Evolutionary conservation across 2,797 vertebrate genomes (phyloP).

Genomic region (Spinibarbus caldwelli): DNA sequence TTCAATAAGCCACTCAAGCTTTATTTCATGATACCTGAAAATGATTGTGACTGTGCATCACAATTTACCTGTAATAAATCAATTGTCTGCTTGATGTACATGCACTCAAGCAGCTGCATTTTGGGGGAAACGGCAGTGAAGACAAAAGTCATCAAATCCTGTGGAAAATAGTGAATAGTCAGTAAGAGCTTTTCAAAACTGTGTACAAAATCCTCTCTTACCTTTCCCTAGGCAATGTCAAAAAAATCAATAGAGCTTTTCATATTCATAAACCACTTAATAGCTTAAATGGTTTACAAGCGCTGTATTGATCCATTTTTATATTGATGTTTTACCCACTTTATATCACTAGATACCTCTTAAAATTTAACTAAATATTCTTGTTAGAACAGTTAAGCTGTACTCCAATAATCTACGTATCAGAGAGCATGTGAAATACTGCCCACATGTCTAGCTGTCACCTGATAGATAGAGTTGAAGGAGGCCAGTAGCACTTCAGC

Average conservation of each 20-base stretch:
- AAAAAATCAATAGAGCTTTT: conserved; percentile 39
- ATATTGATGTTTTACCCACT: not conserved
- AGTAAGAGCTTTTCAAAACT: not conserved
- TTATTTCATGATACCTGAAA: not conserved
- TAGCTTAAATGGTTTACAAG: not conserved
- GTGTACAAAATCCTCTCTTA: conserved; percentile 13
- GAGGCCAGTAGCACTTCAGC: conserved; percentile 72
- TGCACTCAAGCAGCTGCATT: conserved; percentile 86
- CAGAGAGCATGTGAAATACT: not conserved
- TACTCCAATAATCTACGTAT: not conserved
- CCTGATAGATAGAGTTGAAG: conserved; percentile 83
- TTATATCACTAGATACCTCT: not conserved
- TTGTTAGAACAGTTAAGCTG: not conserved
- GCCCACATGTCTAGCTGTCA: conserved; percentile 49
- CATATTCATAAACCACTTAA: conserved; percentile 12
- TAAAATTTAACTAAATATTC: not conserved
- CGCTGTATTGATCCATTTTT: conserved; percentile 4
- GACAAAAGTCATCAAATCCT: conserved; percentile 85
- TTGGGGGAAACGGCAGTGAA: conserved; percentile 81
- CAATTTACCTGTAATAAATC: conserved; percentile 82
- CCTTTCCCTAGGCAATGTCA: conserved; percentile 25
- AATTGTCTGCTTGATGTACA: conserved; percentile 87
- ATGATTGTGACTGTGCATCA: not conserved
- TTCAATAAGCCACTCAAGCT: not conserved
- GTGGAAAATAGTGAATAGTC: conserved; percentile 45